These are phyloP conservation scores for Cephus pygmeus DNA, from an alignment of 2,888 invertebrate genomes.

Conservation along the genomic window DNA sequence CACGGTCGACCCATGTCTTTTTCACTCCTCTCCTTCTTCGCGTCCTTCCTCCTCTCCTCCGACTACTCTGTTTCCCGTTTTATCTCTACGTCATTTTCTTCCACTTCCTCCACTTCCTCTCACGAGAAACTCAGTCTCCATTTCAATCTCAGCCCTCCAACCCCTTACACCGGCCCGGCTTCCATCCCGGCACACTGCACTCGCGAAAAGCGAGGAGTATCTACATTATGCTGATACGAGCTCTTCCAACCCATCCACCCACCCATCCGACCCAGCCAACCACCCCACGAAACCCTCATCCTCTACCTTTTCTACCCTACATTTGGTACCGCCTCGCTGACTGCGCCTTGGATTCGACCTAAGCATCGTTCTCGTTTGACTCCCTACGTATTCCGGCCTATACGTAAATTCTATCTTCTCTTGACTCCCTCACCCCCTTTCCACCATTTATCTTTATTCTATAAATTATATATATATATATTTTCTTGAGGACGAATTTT, in stretches of 20 bases:
- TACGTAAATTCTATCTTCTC: neutral
- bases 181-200: slow-evolving; percentile 28
- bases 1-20: neutral
- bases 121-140: slow-evolving; percentile 33
- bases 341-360: slow-evolving; percentile 9
- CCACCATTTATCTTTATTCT: neutral
- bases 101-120: neutral
- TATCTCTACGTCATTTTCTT: neutral
- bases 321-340: slow-evolving; percentile 4
- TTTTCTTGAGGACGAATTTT: neutral
- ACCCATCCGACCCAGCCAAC: slow-evolving; percentile 28
- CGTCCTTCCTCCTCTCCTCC: neutral
- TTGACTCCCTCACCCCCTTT: neutral
- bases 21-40: neutral
- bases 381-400: neutral
- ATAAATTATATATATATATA: neutral
- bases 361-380: slow-evolving; percentile 1
- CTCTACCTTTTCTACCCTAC: neutral
- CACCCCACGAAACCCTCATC: slow-evolving; percentile 12
- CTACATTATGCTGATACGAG: slow-evolving; percentile 57
- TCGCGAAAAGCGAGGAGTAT: slow-evolving; percentile 48
- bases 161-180: slow-evolving; percentile 20
- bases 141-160: slow-evolving; percentile 53
- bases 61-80: neutral
- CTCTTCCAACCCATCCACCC: slow-evolving; percentile 36